phyloP scores from a whole-genome alignment of 2,888 invertebrate genomes.

The Parnassius glacialis region DNA sequence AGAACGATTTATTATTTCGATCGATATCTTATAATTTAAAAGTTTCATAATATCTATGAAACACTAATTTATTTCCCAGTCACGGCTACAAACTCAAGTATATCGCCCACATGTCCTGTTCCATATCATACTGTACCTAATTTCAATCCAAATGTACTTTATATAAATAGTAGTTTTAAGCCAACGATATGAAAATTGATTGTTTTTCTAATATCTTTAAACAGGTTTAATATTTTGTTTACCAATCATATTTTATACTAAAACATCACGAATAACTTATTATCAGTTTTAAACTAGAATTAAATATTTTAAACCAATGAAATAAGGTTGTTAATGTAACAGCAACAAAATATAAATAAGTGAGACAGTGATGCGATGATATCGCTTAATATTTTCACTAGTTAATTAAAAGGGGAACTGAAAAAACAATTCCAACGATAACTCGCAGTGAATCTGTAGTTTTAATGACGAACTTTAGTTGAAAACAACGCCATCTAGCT shows the following conservation, averaged over 20 bases:
- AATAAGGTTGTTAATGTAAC: slow-evolving; percentile 19
- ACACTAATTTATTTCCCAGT: too few relatives aligned
- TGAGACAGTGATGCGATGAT: slow-evolving; percentile 16
- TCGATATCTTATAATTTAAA: too few relatives aligned
- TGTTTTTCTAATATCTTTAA: too few relatives aligned
- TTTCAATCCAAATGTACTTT: too few relatives aligned
- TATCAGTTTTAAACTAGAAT: not conserved
- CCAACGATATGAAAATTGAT: too few relatives aligned
- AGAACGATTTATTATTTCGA: too few relatives aligned
- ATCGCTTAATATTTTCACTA: slow-evolving; percentile 50
- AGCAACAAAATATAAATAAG: slow-evolving; percentile 21
- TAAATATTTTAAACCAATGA: slow-evolving; percentile 26
- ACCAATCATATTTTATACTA: slow-evolving; percentile 13
- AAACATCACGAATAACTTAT: not conserved
- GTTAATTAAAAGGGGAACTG: slow-evolving; percentile 67
- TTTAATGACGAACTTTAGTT: slow-evolving; percentile 37
- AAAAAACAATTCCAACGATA: slow-evolving; percentile 52
- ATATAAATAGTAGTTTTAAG: too few relatives aligned
- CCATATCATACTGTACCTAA: too few relatives aligned
- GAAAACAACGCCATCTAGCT: slow-evolving; percentile 53
- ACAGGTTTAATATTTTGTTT: not conserved
- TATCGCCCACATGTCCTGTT: too few relatives aligned
- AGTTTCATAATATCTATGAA: too few relatives aligned
- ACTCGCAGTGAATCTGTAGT: slow-evolving; percentile 33
- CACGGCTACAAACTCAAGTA: too few relatives aligned